Evolutionary conservation across 2,888 invertebrate species (phyloP).

Genomic region (Physocephala rufipes): DNA sequence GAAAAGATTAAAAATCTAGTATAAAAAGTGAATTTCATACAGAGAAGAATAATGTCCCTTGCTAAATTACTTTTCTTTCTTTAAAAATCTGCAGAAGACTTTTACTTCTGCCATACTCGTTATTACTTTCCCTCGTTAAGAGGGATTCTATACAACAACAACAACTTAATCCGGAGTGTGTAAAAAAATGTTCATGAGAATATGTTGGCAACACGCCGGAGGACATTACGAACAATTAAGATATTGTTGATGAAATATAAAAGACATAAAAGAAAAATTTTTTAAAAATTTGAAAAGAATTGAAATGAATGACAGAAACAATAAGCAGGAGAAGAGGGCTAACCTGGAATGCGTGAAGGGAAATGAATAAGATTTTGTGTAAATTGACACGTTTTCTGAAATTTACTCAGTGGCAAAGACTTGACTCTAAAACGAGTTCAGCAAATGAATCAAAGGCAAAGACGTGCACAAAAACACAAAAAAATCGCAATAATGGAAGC

Average conservation of each 20-base stretch:
- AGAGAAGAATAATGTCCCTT: neutral
- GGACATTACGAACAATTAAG: constrained; percentile 3
- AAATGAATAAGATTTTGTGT: neutral
- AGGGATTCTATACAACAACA: neutral
- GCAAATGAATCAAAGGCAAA: neutral
- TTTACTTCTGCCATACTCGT: neutral
- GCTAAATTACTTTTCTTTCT: neutral
- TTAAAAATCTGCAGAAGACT: neutral
- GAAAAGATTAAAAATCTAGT: too few relatives aligned
- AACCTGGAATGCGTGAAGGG: neutral
- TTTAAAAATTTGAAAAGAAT: neutral
- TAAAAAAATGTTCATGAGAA: neutral
- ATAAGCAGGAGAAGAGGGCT: too few relatives aligned
- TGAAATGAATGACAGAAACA: neutral
- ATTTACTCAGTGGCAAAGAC: neutral
- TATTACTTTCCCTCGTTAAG: neutral
- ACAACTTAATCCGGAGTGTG: neutral
- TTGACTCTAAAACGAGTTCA: neutral
- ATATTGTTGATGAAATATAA: neutral
- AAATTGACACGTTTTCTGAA: constrained; percentile 6
- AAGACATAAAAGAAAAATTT: neutral
- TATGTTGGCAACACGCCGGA: neutral
- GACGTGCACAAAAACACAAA: neutral
- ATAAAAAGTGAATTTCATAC: too few relatives aligned
- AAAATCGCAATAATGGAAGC: neutral